Percentiles rank a stretch among this genome's conserved stretches.
Conservation (phyloP, 1,140 invertebrate species). For the Eriocheir sinensis region DNA sequence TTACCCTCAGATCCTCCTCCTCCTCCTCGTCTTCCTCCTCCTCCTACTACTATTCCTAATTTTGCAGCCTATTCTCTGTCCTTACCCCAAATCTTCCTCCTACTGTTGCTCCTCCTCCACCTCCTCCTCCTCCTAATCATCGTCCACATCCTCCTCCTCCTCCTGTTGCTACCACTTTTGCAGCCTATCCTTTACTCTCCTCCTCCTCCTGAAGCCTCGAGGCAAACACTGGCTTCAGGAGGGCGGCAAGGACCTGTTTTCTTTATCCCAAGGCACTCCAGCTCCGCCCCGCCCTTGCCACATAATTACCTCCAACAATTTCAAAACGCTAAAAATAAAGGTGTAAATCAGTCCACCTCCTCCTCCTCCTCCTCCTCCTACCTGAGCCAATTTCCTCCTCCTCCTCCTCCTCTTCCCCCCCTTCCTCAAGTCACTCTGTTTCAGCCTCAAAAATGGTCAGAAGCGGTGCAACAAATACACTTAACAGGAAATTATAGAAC, state of each 20-base stretch:
- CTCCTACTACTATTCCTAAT: neutral
- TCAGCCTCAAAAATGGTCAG: neutral
- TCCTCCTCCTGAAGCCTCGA: neutral
- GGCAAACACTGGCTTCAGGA: neutral
- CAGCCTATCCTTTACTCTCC: neutral
- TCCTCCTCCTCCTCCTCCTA: too few relatives aligned
- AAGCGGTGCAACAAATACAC: neutral
- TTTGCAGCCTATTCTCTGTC: neutral
- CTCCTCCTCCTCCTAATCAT: neutral
- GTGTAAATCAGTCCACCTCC: neutral
- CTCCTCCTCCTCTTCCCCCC: too few relatives aligned
- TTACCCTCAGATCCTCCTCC: neutral
- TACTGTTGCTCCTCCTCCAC: neutral
- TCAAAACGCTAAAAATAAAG: slow-evolving; percentile 18
- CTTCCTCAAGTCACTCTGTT: neutral
- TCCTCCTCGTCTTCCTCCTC: neutral
- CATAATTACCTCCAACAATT: slow-evolving; percentile 6
- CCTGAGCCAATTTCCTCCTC: too few relatives aligned
- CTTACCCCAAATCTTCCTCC: neutral
- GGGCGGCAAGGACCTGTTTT: neutral
- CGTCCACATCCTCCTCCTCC: neutral
- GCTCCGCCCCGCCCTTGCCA: neutral
- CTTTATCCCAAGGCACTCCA: neutral
- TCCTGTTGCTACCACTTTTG: neutral
- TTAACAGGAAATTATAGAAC: slow-evolving; percentile 13